A percentile compares a stretch with the other conserved stretches of the same genome.
Conservation (phyloP, 2,113 vertebrate species). For the Neotoma lepida region DNA sequence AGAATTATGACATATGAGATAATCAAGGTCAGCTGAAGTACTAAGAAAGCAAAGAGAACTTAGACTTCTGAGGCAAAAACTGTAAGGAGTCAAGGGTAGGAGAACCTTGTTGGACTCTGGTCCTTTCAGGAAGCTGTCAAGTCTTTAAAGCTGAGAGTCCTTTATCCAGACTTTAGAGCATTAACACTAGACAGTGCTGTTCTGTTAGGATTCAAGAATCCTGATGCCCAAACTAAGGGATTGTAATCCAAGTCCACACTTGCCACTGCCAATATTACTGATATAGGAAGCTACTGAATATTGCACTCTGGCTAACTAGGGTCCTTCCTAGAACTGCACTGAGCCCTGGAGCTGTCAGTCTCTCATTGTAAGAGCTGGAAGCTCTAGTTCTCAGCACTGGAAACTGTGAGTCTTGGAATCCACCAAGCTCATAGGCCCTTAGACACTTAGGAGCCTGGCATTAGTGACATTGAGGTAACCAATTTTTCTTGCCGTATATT, state of each 20-base stretch:
- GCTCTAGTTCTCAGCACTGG: neutral
- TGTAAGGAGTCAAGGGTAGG: neutral
- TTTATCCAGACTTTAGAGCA: neutral
- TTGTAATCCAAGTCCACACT: too few relatives aligned
- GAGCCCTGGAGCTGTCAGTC: neutral
- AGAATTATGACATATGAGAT: neutral
- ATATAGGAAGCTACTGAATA: too few relatives aligned
- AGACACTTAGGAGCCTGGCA: neutral
- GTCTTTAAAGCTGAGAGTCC: neutral
- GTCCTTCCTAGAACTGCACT: too few relatives aligned
- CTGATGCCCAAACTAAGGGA: too few relatives aligned
- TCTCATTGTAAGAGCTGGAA: neutral
- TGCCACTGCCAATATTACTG: neutral
- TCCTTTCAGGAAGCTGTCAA: neutral
- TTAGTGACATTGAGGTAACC: too few relatives aligned
- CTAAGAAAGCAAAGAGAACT: neutral
- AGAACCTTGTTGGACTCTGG: neutral
- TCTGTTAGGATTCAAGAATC: neutral
- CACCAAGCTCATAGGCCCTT: too few relatives aligned
- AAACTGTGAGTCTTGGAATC: neutral
- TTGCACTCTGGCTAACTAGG: too few relatives aligned
- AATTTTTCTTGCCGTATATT: neutral
- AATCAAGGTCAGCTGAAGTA: neutral
- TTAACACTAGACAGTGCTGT: neutral
- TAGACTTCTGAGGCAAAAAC: neutral